Evolutionary conservation across 2,888 invertebrate species (phyloP), one percentile per base, ranked within the genome.

Genomic region (Stegophylla sp.): DNA sequence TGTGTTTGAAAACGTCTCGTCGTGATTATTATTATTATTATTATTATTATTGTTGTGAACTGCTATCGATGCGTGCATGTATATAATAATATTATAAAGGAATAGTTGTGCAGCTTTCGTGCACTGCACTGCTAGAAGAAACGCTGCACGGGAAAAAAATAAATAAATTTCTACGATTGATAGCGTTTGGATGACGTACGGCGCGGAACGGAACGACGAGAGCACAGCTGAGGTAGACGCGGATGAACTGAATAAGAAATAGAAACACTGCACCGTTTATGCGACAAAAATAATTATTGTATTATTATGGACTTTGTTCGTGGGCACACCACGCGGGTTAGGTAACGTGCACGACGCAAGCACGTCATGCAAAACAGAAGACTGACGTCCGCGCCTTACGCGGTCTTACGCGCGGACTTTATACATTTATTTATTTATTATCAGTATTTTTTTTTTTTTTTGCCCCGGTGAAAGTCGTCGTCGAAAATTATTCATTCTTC

Each of bases 401-500:
- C 28, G 28, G 23, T n/a, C n/a, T n/a, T n/a, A 26, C 56, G n/a
- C 17, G 41, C 13, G 20, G 48, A 63, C 28, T 45, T 74, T 63
- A 51, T 51, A 13, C 63, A 45, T 73, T 59, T 23, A 20, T 20
- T n/a, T n/a, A n/a, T n/a, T n/a, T n/a, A n/a, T n/a, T n/a, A n/a
- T n/a, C n/a, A n/a, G n/a, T n/a, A 51, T 67, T 48, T 12, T 12
- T 56, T 26, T 15, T 28, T 56, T 43, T 23, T 56, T 72, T 56
- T 23, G 17, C 23, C 56, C 41, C 61, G 75, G 75, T 64, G 75
- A 75, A 75, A 75, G 75, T 64, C 34, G 34, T 64, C 34, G 34
- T 64, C 64, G 74, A 64, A 75, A 64, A 75, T 75, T 64, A 75
- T 75, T 75, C 74, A 15, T 48, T 74, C 63, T 34, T 15, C 20